phyloP scores from a whole-genome alignment of 2,113 vertebrate genomes.

The Telmatochromis bifrenatus region DNA sequence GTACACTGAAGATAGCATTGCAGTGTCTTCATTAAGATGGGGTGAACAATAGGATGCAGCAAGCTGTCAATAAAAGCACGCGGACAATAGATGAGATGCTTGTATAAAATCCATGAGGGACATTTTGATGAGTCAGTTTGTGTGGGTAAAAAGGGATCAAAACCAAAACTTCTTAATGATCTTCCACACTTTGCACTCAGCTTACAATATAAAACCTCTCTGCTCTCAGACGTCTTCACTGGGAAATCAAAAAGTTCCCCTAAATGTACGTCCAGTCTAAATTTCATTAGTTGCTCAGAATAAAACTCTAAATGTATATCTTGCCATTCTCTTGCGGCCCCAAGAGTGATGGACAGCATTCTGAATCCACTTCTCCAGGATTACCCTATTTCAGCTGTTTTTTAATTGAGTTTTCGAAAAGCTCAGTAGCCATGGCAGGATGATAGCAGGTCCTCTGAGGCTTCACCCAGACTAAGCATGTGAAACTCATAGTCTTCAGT shows the following conservation, averaged over 20 bases:
- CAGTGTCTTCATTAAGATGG: not conserved
- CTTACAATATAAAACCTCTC: not conserved
- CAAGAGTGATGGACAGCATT: not conserved
- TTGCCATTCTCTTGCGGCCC: not conserved
- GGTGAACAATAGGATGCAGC: not conserved
- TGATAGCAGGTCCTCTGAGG: conserved; percentile 20
- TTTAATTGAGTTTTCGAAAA: conserved; percentile 49
- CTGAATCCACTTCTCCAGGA: not conserved
- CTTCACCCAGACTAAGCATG: not conserved
- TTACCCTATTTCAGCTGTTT: conserved; percentile 3
- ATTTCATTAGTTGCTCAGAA: not conserved
- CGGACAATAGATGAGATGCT: not conserved
- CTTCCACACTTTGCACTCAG: not conserved
- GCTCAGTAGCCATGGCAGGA: not conserved
- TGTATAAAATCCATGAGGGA: not conserved
- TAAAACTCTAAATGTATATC: not conserved
- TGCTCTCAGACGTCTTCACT: not conserved
- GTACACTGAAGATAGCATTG: not conserved
- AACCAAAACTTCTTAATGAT: not conserved
- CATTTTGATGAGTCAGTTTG: not conserved
- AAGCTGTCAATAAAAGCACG: not conserved
- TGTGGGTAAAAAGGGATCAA: not conserved
- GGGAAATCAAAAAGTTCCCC: not conserved
- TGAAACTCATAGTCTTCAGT: conserved; percentile 31
- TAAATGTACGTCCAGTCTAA: not conserved